Base-by-base conservation (phyloP, 2,888 invertebrate species). In the Cerastoderma edule region DNA sequence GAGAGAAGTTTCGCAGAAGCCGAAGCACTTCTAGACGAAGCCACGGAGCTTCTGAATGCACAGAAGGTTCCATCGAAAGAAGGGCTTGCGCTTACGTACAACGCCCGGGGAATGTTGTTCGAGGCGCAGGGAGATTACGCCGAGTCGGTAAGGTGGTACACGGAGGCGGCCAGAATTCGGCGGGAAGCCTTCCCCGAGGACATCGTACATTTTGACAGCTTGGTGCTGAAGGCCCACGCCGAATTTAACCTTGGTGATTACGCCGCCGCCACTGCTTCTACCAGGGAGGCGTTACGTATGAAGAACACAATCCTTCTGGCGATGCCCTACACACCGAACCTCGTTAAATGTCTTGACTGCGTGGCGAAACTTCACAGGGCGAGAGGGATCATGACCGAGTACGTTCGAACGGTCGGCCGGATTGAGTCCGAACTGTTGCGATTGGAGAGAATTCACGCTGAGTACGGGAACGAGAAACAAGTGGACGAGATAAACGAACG, bases 131-230 rank as follows among this genome's bases (percentile, higher is more conserved):
- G 46, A 13, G 50, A 69, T 24, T 72, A 66, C 27, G 16, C 35
- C n/a, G 33, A 50, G 27, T 73, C 81, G 8, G 54, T 54, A 27
- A 60, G 57, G 28, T 35, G 67, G 65, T 80, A 81, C 44, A 66
- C 66, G 28, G 72, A 74, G 39, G 81, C 81, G 4, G 65, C 68
- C n/a, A 50, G 71, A 10, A 71, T 77, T 19, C 67, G 83, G n/a
- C 22, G 33, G 28, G 69, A 72, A 19, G 57, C 72, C 1, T 50
- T 54, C 24, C 67, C 67, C 6, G 24, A 67, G 27, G 22, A 32
- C 39, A 67, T 67, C n/a, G 54, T 39, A 3, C 50, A 67, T 28
- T n/a, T 67, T 27, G 35, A 39, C 27, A 54, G 33, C 24, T 24
- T 54, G 24, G 39, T 67, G 19, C 67, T 54, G 4, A 27, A 30